These are phyloP conservation scores for Chiridota heheva DNA, from an alignment of 35 echinoderm and acorn worm species.

Conservation along the genomic window DNA sequence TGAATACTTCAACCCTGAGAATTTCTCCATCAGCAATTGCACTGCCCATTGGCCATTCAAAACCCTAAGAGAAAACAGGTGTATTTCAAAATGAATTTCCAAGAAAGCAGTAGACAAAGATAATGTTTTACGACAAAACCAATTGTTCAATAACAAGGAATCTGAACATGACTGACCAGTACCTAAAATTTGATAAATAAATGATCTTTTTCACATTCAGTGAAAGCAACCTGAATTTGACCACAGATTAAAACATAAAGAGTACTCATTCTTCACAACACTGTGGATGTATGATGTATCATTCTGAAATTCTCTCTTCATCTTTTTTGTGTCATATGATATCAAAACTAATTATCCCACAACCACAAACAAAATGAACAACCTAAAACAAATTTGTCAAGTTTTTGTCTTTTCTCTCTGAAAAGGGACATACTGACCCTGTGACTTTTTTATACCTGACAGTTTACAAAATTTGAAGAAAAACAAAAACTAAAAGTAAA, in stretches of 20 bases:
- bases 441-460: too few relatives aligned
- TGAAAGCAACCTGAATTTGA: background rate
- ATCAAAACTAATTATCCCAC: too few relatives aligned
- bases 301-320: too few relatives aligned
- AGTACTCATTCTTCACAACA: too few relatives aligned
- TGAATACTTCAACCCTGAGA: constrained; percentile 72
- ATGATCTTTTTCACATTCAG: background rate
- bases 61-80: constrained; percentile 47
- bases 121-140: background rate
- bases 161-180: background rate
- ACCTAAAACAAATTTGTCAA: too few relatives aligned
- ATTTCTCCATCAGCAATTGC: constrained; percentile 75
- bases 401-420: too few relatives aligned
- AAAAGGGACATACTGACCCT: too few relatives aligned
- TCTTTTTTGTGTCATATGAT: too few relatives aligned
- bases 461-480: too few relatives aligned
- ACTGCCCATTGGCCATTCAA: constrained; percentile 93
- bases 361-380: too few relatives aligned
- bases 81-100: background rate
- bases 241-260: background rate
- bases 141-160: background rate
- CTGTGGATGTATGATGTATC: too few relatives aligned
- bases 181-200: background rate
- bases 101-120: background rate
- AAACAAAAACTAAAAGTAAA: too few relatives aligned